A percentile compares a stretch with the other conserved stretches of the same genome.
Evolutionary conservation across 2,113 vertebrate species (phyloP).

Genomic region (Gymnogyps californianus): DNA sequence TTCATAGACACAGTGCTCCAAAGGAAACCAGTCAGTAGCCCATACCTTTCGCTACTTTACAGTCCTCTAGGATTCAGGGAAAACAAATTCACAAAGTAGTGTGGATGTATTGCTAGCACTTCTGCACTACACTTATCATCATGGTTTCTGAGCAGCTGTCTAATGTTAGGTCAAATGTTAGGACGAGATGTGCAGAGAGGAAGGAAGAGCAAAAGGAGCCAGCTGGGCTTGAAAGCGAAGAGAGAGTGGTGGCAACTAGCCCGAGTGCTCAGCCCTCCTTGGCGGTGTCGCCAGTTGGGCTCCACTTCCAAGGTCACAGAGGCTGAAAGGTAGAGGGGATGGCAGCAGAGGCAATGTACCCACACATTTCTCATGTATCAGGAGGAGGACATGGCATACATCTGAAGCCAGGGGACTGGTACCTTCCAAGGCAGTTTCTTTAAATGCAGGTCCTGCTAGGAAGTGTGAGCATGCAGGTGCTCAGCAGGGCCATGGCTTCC

Average conservation of each 20-base stretch:
- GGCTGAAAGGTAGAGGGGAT: not conserved
- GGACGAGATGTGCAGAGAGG: not conserved
- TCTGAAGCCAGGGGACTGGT: not conserved
- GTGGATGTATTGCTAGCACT: not conserved
- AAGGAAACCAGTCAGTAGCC: not conserved
- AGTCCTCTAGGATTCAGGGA: not conserved
- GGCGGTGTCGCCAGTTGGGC: rapidly evolving
- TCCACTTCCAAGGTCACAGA: not conserved
- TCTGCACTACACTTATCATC: not conserved
- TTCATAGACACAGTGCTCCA: not conserved
- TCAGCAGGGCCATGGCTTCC: not conserved
- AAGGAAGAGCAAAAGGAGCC: not conserved
- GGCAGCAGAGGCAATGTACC: not conserved
- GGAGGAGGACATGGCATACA: not conserved
- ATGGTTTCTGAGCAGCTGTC: not conserved
- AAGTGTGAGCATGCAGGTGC: not conserved
- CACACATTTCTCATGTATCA: not conserved
- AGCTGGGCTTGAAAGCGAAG: not conserved
- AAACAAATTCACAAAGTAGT: not conserved
- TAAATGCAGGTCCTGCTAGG: not conserved
- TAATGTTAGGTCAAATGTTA: not conserved
- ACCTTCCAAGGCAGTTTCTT: not conserved
- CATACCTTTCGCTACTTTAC: not conserved
- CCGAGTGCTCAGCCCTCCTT: not conserved
- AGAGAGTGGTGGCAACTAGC: not conserved